A percentile compares a stretch with the other conserved stretches of the same genome.
These are phyloP conservation scores for Carcinoscorpius rotundicauda DNA, from an alignment of 1,140 invertebrate species.

Conservation along the genomic window DNA sequence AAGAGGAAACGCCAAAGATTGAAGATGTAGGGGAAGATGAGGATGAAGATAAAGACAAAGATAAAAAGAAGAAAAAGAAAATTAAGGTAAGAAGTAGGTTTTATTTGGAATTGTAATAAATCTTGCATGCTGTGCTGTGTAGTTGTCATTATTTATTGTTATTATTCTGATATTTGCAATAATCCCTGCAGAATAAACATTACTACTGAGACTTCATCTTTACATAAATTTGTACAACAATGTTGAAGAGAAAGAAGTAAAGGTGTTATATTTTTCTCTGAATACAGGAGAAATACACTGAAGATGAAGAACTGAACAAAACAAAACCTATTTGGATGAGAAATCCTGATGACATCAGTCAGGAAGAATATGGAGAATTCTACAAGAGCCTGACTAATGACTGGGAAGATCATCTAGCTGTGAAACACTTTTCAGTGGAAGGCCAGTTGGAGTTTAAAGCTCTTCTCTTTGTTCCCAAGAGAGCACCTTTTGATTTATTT, in stretches of 20 bases:
- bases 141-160: too few species aligned
- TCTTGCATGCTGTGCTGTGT: too few species aligned
- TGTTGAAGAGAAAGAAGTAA: too few species aligned
- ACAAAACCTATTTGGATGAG: slow-evolving; percentile 98
- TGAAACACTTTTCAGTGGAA: slow-evolving; percentile 98
- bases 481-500: slow-evolving; percentile 95
- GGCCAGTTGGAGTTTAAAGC: slow-evolving; percentile 96
- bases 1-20: slow-evolving; percentile 77
- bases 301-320: slow-evolving; percentile 98
- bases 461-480: slow-evolving; percentile 82
- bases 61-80: slow-evolving; percentile 90
- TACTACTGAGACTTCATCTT: too few species aligned
- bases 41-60: slow-evolving; percentile 60
- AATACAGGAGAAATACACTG: slow-evolving; percentile 75
- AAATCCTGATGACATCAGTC: slow-evolving; percentile 92
- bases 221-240: too few species aligned
- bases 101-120: too few species aligned
- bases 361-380: slow-evolving; percentile 98
- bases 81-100: slow-evolving; percentile 52
- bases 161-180: too few species aligned
- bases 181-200: too few species aligned
- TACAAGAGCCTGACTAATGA: slow-evolving; percentile 98
- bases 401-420: slow-evolving; percentile 97
- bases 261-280: too few species aligned
- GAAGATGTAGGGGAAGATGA: slow-evolving; percentile 73